phyloP scores from a whole-genome alignment of 2,888 invertebrate species.

The Cyclophora punctaria region DNA sequence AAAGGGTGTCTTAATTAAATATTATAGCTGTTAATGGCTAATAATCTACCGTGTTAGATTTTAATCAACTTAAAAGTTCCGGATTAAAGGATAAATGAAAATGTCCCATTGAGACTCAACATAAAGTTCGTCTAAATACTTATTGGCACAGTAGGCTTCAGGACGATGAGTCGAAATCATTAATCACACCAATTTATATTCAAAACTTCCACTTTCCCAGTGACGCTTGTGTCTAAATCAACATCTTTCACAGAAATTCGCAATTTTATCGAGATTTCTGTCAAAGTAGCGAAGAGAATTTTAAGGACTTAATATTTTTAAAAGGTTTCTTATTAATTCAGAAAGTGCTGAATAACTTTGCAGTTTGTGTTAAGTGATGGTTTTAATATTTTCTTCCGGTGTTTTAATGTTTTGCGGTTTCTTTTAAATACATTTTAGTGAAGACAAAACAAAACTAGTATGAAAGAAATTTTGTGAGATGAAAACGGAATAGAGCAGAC shows the following conservation, averaged over 20 bases:
- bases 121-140: constrained; percentile 20
- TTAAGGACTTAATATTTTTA: not conserved
- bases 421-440: no score
- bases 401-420: no score
- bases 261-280: constrained; percentile 9
- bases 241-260: constrained; percentile 24
- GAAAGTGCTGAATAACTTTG: no score
- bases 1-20: no score
- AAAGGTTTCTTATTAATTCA: not conserved
- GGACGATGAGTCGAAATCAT: constrained; percentile 25
- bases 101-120: constrained; percentile 16
- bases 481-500: constrained; percentile 4
- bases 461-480: no score
- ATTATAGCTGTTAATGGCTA: not conserved
- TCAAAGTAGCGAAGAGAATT: not conserved
- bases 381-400: no score
- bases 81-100: constrained; percentile 16
- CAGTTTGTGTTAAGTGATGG: no score
- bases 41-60: constrained; percentile 2
- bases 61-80: constrained; percentile 23
- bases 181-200: constrained; percentile 31
- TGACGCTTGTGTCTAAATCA: constrained; percentile 23
- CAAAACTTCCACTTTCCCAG: constrained; percentile 21
- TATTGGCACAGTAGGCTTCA: constrained; percentile 23
- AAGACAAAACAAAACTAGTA: no score